Conservation (phyloP, 2,888 invertebrate genomes). For the Crioceris asparagi region DNA sequence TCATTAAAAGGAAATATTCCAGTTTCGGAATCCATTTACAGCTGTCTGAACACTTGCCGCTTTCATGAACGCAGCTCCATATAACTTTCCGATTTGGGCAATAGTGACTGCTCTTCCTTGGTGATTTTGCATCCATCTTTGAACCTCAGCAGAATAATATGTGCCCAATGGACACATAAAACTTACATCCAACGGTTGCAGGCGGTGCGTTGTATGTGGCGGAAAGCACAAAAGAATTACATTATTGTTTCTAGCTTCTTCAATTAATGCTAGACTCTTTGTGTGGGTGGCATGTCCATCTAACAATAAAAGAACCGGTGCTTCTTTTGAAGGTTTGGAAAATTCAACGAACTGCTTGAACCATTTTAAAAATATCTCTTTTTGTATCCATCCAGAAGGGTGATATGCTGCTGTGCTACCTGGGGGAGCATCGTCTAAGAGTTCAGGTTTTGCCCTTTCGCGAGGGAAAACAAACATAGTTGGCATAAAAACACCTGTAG, state of each 20-base stretch:
- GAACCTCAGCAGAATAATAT: slow-evolving; percentile 20
- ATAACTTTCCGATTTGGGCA: slow-evolving; percentile 17
- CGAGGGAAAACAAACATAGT: too few relatives aligned
- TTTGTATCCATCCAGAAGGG: too few relatives aligned
- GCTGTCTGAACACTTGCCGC: slow-evolving; percentile 22
- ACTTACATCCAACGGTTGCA: slow-evolving; percentile 25
- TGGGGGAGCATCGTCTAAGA: too few relatives aligned
- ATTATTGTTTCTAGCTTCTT: slow-evolving; percentile 22
- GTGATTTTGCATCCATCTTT: slow-evolving; percentile 19
- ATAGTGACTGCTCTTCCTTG: slow-evolving; percentile 21
- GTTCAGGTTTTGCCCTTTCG: too few relatives aligned
- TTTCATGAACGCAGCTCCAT: slow-evolving; percentile 19
- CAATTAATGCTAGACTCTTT: slow-evolving; percentile 24
- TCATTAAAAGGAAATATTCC: slow-evolving; percentile 16
- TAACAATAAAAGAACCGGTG: too few relatives aligned
- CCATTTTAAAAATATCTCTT: too few relatives aligned
- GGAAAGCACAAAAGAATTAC: slow-evolving; percentile 27
- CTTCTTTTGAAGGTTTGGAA: too few relatives aligned
- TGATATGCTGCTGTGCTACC: too few relatives aligned
- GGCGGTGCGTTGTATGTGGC: slow-evolving; percentile 23
- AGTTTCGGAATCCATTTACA: slow-evolving; percentile 23
- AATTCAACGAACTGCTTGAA: too few relatives aligned
- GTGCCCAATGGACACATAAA: slow-evolving; percentile 22
- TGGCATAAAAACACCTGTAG: too few relatives aligned
- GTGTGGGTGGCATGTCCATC: slow-evolving; percentile 9